Evolutionary conservation across 2,797 vertebrate species (phyloP).

Genomic region (Eospalax fontanierii): DNA sequence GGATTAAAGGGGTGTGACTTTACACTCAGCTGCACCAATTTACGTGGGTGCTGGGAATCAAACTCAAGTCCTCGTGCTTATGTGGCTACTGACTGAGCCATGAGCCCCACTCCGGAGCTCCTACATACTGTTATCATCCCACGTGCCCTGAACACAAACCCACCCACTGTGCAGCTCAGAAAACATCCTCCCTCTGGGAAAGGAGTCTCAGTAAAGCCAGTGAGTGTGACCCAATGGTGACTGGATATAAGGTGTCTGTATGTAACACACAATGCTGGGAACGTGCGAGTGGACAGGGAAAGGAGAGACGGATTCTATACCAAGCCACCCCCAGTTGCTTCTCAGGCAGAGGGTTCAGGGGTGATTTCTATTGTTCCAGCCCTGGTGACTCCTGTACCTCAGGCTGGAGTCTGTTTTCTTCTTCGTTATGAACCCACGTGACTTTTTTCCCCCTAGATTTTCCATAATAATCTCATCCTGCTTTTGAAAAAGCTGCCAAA

Average conservation of each 20-base stretch:
- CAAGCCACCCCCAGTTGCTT: too few relatives aligned
- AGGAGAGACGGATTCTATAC: neutral
- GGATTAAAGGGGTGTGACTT: neutral
- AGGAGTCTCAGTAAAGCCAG: neutral
- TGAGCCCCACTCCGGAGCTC: neutral
- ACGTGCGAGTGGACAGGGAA: neutral
- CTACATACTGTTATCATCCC: neutral
- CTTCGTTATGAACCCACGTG: neutral
- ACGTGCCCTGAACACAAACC: neutral
- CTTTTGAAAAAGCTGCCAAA: neutral
- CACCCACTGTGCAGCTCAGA: neutral
- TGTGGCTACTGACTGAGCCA: neutral
- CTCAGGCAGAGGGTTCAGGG: neutral
- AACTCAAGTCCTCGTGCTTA: neutral
- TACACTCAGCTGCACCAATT: neutral
- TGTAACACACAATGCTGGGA: neutral
- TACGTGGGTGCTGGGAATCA: neutral
- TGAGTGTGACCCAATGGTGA: accelerated
- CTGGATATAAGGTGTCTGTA: neutral
- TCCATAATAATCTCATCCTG: neutral
- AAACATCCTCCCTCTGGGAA: neutral
- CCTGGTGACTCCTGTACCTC: neutral
- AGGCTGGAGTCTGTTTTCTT: neutral
- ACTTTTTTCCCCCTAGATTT: neutral
- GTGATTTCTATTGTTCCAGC: neutral